Conservation (phyloP, 2,113 vertebrate genomes). For the Dipodomys stephensi region DNA sequence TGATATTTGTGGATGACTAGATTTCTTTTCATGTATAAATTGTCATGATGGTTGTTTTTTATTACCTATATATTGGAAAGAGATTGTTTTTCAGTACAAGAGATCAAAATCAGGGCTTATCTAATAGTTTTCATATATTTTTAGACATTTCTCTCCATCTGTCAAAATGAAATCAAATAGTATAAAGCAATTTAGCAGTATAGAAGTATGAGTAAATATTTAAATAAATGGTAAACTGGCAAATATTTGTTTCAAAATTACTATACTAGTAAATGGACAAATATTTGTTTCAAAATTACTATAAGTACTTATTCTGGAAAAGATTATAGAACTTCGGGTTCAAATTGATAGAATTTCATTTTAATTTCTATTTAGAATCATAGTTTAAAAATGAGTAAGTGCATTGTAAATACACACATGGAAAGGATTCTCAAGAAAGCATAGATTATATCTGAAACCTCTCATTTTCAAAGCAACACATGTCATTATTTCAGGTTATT, state of each 20-base stretch:
- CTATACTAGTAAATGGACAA: neutral
- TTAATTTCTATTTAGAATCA: constrained; percentile 1
- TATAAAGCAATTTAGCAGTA: neutral
- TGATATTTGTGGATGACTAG: neutral
- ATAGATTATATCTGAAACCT: neutral
- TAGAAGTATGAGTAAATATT: neutral
- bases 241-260: neutral
- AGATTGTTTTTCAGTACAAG: fast-evolving
- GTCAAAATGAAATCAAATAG: neutral
- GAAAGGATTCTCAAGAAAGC: neutral
- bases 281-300: neutral
- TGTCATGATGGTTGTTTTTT: too few species aligned
- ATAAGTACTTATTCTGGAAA: neutral
- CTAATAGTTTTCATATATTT: neutral
- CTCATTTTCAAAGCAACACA: neutral
- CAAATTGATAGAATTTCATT: neutral
- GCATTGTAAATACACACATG: neutral
- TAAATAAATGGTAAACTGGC: too few species aligned
- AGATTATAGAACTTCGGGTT: neutral
- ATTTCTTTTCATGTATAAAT: neutral
- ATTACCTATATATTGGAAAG: neutral
- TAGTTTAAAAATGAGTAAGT: neutral
- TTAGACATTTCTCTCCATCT: neutral
- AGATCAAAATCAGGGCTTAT: neutral
- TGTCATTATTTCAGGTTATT: neutral